Conservation (phyloP, 2,888 invertebrate species). For the Drosophila diplacantha region DNA sequence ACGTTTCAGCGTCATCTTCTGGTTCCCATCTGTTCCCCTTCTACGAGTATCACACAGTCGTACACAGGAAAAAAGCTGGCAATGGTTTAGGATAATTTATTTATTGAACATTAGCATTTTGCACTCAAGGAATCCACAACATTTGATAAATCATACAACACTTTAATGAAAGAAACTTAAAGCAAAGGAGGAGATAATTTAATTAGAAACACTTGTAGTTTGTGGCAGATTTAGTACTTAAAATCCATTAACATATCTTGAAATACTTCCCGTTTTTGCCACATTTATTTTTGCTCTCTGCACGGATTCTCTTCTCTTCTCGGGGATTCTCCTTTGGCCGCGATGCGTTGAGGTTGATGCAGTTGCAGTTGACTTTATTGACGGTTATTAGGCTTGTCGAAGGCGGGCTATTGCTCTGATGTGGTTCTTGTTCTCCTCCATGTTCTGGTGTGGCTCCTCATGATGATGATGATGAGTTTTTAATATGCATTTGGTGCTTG, state of each 20-base stretch:
- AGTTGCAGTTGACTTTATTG: constrained; percentile 62
- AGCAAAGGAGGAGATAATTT: too few species aligned
- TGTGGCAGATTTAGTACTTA: too few species aligned
- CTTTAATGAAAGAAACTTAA: too few species aligned
- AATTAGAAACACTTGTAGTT: too few species aligned
- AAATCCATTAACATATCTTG: neutral
- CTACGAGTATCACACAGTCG: constrained; percentile 3
- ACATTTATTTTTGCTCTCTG: constrained; percentile 12
- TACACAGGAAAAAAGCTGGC: neutral
- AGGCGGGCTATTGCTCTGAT: constrained; percentile 66
- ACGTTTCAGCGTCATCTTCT: constrained; percentile 47
- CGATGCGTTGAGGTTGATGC: constrained; percentile 37
- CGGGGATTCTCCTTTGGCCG: constrained; percentile 13
- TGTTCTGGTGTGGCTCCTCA: constrained; percentile 45
- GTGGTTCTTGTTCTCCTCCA: constrained; percentile 40
- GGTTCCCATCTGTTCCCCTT: constrained; percentile 20
- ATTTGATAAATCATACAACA: too few species aligned
- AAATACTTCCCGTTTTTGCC: neutral
- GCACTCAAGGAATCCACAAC: neutral
- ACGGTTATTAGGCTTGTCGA: constrained; percentile 72
- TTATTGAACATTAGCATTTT: neutral
- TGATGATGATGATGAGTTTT: constrained; percentile 70
- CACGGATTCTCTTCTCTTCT: constrained; percentile 3
- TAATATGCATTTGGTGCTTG: constrained; percentile 69
- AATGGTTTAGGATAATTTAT: neutral